Evolutionary conservation across 2,113 vertebrate genomes (phyloP).

Genomic region (Balaeniceps rex): DNA sequence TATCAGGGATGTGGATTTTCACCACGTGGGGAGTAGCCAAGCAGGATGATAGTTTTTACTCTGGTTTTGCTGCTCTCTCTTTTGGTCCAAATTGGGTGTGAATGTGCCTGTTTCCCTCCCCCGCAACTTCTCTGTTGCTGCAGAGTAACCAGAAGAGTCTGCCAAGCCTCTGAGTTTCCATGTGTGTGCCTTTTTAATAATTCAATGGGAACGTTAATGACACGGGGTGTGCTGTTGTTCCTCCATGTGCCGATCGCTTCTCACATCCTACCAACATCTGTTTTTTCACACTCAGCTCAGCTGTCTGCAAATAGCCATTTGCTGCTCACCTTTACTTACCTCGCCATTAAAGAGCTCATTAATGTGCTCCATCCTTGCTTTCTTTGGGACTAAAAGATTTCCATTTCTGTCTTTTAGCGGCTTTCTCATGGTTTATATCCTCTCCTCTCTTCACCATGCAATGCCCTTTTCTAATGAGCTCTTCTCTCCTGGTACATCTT

Average conservation of each 20-base stretch:
- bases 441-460: background rate
- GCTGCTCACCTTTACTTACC: constrained; percentile 50
- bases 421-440: background rate
- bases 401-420: constrained; percentile 39
- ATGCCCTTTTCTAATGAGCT: constrained; percentile 46
- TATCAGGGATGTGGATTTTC: background rate
- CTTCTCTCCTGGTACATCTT: background rate
- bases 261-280: background rate
- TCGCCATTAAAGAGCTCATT: constrained; percentile 32
- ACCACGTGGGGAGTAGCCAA: fast-evolving
- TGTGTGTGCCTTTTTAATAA: background rate
- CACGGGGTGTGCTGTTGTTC: background rate
- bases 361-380: background rate
- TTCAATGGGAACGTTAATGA: background rate
- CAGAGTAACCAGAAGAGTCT: background rate
- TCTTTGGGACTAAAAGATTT: constrained; percentile 23
- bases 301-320: constrained; percentile 28
- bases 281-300: background rate
- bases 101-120: background rate
- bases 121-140: background rate
- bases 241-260: background rate
- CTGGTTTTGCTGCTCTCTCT: background rate
- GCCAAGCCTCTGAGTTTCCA: background rate
- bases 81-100: background rate
- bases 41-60: background rate